These are phyloP conservation scores for Orthonychiurus folsomi DNA, from an alignment of 2,888 invertebrate species.

Conservation along the genomic window DNA sequence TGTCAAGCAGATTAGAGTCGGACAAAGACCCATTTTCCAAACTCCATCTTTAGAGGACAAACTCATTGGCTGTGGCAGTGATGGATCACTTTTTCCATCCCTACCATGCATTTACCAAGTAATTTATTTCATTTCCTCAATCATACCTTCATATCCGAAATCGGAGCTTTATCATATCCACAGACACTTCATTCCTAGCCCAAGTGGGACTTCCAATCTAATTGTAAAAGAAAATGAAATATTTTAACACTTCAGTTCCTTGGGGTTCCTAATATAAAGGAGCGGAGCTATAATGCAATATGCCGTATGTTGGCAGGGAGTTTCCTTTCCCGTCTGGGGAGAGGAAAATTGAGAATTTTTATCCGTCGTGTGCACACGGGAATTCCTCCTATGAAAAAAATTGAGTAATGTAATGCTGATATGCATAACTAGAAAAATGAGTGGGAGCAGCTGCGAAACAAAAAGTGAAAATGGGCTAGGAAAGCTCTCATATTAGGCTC, in stretches of 20 bases:
- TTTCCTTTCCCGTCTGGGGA: too few relatives aligned
- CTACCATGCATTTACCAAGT: not conserved
- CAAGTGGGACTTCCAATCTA: too few relatives aligned
- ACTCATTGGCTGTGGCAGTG: constrained; percentile 18
- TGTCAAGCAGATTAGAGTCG: constrained; percentile 39
- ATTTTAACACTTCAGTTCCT: too few relatives aligned
- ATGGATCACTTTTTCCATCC: constrained; percentile 15
- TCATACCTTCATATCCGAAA: not conserved
- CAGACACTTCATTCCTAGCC: too few relatives aligned
- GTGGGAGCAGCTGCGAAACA: constrained; percentile 40
- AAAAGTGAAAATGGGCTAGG: constrained; percentile 36
- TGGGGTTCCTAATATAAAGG: too few relatives aligned
- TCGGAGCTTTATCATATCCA: too few relatives aligned
- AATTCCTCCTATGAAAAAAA: constrained; percentile 16
- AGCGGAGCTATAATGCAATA: too few relatives aligned
- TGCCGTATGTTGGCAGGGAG: too few relatives aligned
- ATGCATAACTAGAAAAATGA: constrained; percentile 35
- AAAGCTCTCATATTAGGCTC: constrained; percentile 13
- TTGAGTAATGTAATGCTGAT: constrained; percentile 26
- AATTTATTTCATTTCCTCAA: not conserved
- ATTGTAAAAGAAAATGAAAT: too few relatives aligned
- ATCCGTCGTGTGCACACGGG: too few relatives aligned
- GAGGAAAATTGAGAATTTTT: too few relatives aligned
- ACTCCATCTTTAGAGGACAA: constrained; percentile 9
- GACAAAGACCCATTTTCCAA: constrained; percentile 10